A percentile compares a stretch with the other conserved stretches of the same genome.
Evolutionary conservation across 2,797 vertebrate species (phyloP).

Genomic region (Artibeus jamaicensis): DNA sequence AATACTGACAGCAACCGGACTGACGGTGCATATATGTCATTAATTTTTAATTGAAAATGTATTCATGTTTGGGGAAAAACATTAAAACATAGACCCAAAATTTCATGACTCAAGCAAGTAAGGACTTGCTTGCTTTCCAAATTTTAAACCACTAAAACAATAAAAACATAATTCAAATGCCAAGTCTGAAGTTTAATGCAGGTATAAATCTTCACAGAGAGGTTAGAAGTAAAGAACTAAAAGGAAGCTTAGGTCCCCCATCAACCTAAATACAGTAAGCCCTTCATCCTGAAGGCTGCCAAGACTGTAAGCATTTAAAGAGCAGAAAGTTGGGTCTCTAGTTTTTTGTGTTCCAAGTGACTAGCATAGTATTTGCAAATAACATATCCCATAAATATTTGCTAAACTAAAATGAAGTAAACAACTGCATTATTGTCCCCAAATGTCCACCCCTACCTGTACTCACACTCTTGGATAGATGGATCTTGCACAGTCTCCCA

Average conservation of each 20-base stretch:
- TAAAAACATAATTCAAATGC: neutral
- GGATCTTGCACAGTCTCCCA: neutral
- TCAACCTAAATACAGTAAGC: neutral
- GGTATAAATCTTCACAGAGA: neutral
- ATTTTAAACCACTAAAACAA: neutral
- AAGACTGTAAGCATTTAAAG: neutral
- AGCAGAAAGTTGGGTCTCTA: neutral
- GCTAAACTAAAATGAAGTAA: neutral
- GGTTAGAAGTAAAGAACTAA: neutral
- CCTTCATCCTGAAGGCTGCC: neutral
- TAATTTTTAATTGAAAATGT: neutral
- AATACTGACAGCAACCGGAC: neutral
- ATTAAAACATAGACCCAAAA: neutral
- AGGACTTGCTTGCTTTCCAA: neutral
- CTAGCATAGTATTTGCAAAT: neutral
- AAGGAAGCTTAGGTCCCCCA: neutral
- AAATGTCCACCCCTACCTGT: neutral
- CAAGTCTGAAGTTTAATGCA: constrained; percentile 11
- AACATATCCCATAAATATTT: neutral
- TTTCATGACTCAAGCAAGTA: neutral
- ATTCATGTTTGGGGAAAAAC: neutral
- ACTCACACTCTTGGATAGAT: neutral
- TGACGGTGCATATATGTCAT: neutral
- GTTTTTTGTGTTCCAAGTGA: neutral
- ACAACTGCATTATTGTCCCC: neutral